phyloP scores from a whole-genome alignment of 2,797 vertebrate species.

The Melanotaenia boesemani region DNA sequence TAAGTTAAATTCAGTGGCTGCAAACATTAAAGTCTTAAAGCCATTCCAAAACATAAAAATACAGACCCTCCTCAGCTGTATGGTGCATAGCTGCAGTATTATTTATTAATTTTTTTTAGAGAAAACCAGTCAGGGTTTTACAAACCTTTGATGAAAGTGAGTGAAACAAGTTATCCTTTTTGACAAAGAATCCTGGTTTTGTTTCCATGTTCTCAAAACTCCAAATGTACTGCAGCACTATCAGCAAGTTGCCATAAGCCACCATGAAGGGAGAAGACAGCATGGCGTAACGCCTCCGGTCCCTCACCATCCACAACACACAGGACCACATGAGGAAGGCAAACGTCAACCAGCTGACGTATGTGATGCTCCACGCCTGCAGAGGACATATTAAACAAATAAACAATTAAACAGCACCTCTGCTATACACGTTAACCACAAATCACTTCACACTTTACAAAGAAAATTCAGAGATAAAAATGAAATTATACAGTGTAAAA shows the following conservation, averaged over 20 bases:
- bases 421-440: neutral
- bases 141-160: slow-evolving; percentile 93
- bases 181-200: slow-evolving; percentile 87
- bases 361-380: slow-evolving; percentile 93
- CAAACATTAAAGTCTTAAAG: slow-evolving; percentile 32
- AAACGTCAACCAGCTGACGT: slow-evolving; percentile 97
- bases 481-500: too few species aligned
- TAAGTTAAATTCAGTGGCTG: slow-evolving; percentile 27
- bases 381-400: neutral
- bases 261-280: slow-evolving; percentile 98
- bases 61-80: slow-evolving; percentile 24
- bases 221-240: slow-evolving; percentile 93
- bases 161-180: slow-evolving; percentile 82
- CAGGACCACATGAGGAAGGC: slow-evolving; percentile 94
- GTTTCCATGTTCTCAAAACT: slow-evolving; percentile 53
- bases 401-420: too few species aligned
- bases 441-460: neutral
- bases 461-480: neutral
- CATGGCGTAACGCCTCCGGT: slow-evolving; percentile 94
- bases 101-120: neutral
- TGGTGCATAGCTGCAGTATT: neutral
- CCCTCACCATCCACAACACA: slow-evolving; percentile 94
- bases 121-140: neutral
- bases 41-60: slow-evolving; percentile 48
- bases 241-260: slow-evolving; percentile 91